Evolutionary conservation across 2,797 vertebrate species (phyloP), one percentile per base, ranked within the genome.

Genomic region (Hypotaenidia philippensis): DNA sequence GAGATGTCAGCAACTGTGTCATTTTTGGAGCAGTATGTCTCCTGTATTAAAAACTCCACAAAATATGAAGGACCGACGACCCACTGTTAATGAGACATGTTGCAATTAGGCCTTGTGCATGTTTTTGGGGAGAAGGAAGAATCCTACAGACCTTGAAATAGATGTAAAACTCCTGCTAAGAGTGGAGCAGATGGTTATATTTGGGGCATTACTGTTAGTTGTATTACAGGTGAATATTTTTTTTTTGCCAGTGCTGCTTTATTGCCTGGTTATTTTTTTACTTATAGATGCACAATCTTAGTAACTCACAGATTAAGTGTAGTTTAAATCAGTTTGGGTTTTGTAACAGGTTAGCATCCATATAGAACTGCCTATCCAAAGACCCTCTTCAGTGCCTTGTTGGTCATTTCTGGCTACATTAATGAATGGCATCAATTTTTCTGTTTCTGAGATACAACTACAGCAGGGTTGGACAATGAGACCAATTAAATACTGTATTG

Each of bases 41-140:
- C 97, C 47, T 86, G 94, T 86, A 98, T 93, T 78, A 95, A 88
- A 89, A 97, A 98, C 56, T 98, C 97, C 64, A 98, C 94, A 83
- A 95, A 97, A 90, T 87, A 49, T 15, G 86, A 15, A 80, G 93
- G 90, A 74, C 97, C 96, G 74, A 6, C 0, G 1, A 97, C 74
- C 97, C 97, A 97, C 97, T 98, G 93, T 75, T 76, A 56, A 87
- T 50, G 89, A 79, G 87, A 92, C 15, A 85, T 83, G 50, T 38
- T 53, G 13, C 45, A 87, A n/a, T 87, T 71, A 91, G 83, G 81
- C 65, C 27, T 63, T 45, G 27, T 27, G 17, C 29, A 9, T 40
- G 10, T 61, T 25, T 93, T 41, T 6, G 49, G 74, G 69, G 85
- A 84, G 47, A 79, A 80, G 17, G 47, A 92, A 83, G 29, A 81